Conservation (phyloP, 2,113 vertebrate genomes). For the Pachypanchax playfairii region DNA sequence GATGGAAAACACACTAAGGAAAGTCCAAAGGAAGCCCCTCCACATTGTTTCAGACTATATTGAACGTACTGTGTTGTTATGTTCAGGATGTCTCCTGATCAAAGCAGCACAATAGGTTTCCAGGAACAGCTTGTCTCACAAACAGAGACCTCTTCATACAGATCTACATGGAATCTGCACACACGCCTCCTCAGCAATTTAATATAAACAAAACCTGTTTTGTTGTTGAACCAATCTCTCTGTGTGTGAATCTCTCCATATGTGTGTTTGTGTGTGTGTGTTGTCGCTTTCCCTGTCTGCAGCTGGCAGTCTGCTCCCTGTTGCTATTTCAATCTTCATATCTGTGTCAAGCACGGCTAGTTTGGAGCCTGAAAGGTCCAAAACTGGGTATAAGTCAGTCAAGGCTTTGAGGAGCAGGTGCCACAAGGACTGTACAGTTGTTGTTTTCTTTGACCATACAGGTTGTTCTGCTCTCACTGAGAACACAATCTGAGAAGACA, state of each 20-base stretch:
- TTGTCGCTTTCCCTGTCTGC: conserved; percentile 7
- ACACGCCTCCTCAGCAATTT: conserved; percentile 33
- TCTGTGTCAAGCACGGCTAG: conserved; percentile 55
- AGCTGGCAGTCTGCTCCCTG: conserved; percentile 23
- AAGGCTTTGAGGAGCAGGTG: conserved; percentile 30
- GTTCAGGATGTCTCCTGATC: conserved; percentile 27
- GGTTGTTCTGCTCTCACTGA: not conserved
- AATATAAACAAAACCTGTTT: conserved; percentile 42
- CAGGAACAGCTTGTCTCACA: conserved; percentile 23
- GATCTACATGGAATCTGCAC: conserved; percentile 35
- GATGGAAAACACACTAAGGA: conserved; percentile 41
- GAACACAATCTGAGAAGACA: no score
- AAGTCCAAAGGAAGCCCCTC: conserved; percentile 37
- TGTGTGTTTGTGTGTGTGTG: not conserved
- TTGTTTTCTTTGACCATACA: conserved; percentile 6
- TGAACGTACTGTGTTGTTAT: not conserved
- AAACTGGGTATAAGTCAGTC: conserved; percentile 13
- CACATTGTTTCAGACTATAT: not conserved
- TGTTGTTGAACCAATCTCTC: conserved; percentile 10
- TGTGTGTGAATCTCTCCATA: not conserved
- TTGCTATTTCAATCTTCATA: conserved; percentile 67
- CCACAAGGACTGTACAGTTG: not conserved
- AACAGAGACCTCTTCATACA: conserved; percentile 2
- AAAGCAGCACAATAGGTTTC: conserved; percentile 6
- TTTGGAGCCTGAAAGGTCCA: conserved; percentile 22